Evolutionary conservation across 2,113 vertebrate species (phyloP).

Genomic region (Eonycteris spelaea): DNA sequence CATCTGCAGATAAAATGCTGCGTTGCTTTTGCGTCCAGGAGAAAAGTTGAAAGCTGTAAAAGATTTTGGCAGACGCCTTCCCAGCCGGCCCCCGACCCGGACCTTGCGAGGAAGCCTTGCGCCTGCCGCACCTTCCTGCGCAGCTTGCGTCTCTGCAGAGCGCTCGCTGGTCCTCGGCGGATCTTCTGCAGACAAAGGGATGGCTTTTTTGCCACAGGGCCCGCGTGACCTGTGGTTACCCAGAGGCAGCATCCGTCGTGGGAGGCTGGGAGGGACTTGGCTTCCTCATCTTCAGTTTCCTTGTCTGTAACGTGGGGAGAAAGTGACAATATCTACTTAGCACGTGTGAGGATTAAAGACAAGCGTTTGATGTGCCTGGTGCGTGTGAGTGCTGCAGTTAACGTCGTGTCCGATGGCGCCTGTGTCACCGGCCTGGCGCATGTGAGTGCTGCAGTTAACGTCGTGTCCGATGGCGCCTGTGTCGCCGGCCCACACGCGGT

Average conservation of each 20-base stretch:
- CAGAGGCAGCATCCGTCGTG: fast-evolving
- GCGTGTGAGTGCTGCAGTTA: fast-evolving
- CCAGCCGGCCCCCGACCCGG: not conserved
- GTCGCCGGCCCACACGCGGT: fast-evolving
- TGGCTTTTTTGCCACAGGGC: not conserved
- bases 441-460: not conserved
- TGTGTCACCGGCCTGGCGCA: fast-evolving
- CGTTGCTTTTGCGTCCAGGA: not conserved
- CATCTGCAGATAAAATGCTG: not conserved
- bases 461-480: too few species aligned
- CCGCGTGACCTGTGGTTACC: not conserved
- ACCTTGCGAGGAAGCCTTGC: not conserved
- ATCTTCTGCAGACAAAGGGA: not conserved
- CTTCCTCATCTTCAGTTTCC: too few species aligned
- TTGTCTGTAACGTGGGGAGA: not conserved
- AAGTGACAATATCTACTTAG: fast-evolving
- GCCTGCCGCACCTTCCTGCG: not conserved
- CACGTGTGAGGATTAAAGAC: fast-evolving
- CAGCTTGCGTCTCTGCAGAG: not conserved
- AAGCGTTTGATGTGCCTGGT: fast-evolving
- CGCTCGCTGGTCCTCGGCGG: not conserved
- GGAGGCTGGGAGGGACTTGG: fast-evolving
- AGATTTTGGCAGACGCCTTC: not conserved
- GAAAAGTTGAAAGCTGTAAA: conserved; percentile 4
- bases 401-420: too few species aligned